Conservation (phyloP, 2,888 invertebrate species). For the Andrena bicolor region DNA sequence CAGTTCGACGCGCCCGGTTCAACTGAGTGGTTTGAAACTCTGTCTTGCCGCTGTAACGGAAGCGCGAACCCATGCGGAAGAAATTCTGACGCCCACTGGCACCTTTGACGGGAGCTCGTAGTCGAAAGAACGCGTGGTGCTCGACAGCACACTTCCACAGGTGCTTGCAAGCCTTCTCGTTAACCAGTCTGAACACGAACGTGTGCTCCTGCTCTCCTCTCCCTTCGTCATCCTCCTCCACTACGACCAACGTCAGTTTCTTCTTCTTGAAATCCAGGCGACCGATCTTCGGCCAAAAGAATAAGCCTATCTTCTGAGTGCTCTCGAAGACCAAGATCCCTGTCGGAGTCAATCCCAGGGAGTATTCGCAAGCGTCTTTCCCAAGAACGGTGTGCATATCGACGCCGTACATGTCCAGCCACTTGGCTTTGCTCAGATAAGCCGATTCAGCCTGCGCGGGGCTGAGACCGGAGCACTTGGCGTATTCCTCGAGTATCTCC, state of each 20-base stretch:
- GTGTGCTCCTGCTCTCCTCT: slow-evolving; percentile 97
- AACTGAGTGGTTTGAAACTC: slow-evolving; percentile 98
- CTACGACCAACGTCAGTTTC: slow-evolving; percentile 97
- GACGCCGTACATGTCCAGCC: slow-evolving; percentile 99
- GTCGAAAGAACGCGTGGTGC: slow-evolving; percentile 99
- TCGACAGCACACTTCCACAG: slow-evolving; percentile 99
- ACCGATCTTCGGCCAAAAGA: slow-evolving; percentile 99
- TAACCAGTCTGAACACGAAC: slow-evolving; percentile 97
- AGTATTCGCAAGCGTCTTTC: slow-evolving; percentile 98
- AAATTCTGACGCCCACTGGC: slow-evolving; percentile 97
- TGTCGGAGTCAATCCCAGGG: slow-evolving; percentile 98
- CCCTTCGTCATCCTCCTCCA: slow-evolving; percentile 99
- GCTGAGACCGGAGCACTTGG: slow-evolving; percentile 93
- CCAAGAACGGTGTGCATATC: slow-evolving; percentile 99
- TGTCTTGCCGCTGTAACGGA: slow-evolving; percentile 97
- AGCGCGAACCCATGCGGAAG: slow-evolving; percentile 99
- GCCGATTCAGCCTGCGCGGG: slow-evolving; percentile 98
- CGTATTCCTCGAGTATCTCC: slow-evolving; percentile 96
- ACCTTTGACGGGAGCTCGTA: slow-evolving; percentile 95
- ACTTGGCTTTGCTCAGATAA: slow-evolving; percentile 98
- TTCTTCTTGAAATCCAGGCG: slow-evolving; percentile 99
- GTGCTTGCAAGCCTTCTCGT: slow-evolving; percentile 99
- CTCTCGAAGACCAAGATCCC: slow-evolving; percentile 99
- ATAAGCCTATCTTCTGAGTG: slow-evolving; percentile 97
- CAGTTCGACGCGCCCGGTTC: slow-evolving; percentile 95